Evolutionary conservation across 2,113 vertebrate species (phyloP).

Genomic region (Hippocampus barbouri): DNA sequence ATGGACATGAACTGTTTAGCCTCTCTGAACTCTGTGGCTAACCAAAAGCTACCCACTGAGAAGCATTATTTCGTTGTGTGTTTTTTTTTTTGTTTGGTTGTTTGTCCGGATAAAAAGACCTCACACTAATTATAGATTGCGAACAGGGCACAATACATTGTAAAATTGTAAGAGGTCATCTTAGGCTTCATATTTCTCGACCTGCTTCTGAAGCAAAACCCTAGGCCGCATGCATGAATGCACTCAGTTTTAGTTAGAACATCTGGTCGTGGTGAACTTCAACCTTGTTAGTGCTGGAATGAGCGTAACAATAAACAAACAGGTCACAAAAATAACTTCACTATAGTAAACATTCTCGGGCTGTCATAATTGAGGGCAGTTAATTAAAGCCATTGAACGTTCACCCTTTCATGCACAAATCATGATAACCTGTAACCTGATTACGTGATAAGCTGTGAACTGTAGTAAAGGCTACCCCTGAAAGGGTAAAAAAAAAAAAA

Average conservation of each 20-base stretch:
- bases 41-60: background rate
- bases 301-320: background rate
- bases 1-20: background rate
- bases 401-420: too few species aligned
- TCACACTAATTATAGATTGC: background rate
- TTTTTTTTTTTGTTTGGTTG: background rate
- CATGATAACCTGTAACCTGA: too few species aligned
- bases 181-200: background rate
- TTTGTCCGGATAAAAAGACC: background rate
- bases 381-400: background rate
- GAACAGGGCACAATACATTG: background rate
- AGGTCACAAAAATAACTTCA: background rate
- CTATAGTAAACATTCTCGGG: background rate
- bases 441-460: too few species aligned
- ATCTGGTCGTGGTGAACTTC: background rate
- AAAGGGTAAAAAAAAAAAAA: background rate
- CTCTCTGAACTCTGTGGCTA: background rate
- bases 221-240: background rate
- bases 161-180: too few species aligned
- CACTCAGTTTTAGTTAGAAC: background rate
- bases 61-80: background rate
- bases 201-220: background rate
- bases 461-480: too few species aligned
- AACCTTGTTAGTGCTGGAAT: background rate
- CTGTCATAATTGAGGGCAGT: background rate